Percentiles rank a stretch among this genome's conserved stretches.
Evolutionary conservation across 2,888 invertebrate species (phyloP).

Genomic region (Lissocephala sabroskyi): DNA sequence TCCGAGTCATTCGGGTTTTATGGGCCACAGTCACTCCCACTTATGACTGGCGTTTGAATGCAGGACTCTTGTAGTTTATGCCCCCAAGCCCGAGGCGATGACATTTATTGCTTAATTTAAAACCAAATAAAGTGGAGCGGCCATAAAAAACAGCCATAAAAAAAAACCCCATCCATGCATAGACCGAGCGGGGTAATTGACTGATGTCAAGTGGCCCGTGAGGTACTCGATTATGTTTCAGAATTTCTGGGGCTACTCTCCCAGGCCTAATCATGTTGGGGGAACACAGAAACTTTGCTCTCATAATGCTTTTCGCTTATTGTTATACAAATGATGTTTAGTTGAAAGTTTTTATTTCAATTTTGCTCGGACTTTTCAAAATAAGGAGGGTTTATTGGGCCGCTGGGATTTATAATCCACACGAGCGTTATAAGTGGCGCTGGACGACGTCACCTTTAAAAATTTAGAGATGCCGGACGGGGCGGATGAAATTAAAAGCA

Average conservation of each 20-base stretch:
- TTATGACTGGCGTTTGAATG: too few relatives aligned
- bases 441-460: background rate
- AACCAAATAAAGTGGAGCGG: slow-evolving; percentile 8
- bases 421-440: slow-evolving; percentile 55
- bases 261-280: too few relatives aligned
- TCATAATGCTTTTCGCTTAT: background rate
- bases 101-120: slow-evolving; percentile 48
- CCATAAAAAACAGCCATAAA: slow-evolving; percentile 11
- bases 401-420: slow-evolving; percentile 60
- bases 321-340: slow-evolving; percentile 3
- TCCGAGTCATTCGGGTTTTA: too few relatives aligned
- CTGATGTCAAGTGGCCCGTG: too few relatives aligned
- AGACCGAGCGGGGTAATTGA: too few relatives aligned
- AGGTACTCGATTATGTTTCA: too few relatives aligned
- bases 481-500: slow-evolving; percentile 62
- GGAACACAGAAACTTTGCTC: too few relatives aligned
- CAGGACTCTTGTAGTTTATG: slow-evolving; percentile 34
- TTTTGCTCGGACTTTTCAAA: slow-evolving; percentile 45
- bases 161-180: too few relatives aligned
- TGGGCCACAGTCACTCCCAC: background rate
- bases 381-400: slow-evolving; percentile 64
- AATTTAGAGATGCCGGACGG: slow-evolving; percentile 11
- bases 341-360: slow-evolving; percentile 3
- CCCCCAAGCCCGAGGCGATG: slow-evolving; percentile 17
- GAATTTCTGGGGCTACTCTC: too few relatives aligned